Conservation (phyloP, 2,797 vertebrate species). For the Psittacula echo region DNA sequence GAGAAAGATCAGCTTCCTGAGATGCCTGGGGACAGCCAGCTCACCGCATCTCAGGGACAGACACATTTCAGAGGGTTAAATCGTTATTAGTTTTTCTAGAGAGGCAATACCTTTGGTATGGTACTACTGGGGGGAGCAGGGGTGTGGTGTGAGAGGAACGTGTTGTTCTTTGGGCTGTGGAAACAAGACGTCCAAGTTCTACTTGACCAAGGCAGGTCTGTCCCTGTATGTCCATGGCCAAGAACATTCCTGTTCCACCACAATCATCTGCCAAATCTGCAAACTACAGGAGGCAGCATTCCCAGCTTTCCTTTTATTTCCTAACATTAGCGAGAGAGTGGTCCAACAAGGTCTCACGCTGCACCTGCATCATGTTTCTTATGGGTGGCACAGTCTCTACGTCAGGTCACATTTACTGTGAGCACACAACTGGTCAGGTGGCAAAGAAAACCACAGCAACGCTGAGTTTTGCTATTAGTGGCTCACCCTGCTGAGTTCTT, state of each 20-base stretch:
- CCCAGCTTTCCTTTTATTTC: not conserved
- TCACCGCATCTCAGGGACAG: not conserved
- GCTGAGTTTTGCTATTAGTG: not conserved
- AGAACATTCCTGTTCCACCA: not conserved
- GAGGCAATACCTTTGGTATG: not conserved
- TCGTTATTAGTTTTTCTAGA: not conserved
- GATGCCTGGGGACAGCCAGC: not conserved
- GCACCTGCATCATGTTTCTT: not conserved
- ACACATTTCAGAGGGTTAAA: not conserved
- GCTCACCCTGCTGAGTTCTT: not conserved
- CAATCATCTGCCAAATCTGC: not conserved
- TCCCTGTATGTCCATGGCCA: rapidly evolving
- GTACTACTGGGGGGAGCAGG: too few relatives aligned
- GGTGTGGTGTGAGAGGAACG: not conserved
- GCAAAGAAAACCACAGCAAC: rapidly evolving
- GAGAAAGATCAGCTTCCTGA: not conserved
- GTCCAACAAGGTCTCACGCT: not conserved
- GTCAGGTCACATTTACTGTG: not conserved
- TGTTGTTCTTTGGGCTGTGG: not conserved
- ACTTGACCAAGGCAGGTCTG: not conserved
- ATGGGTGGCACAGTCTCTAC: rapidly evolving
- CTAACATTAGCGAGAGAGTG: not conserved
- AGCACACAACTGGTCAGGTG: not conserved
- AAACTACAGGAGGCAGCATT: not conserved
- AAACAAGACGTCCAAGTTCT: not conserved